Conservation (phyloP, 2,888 invertebrate genomes). For the Blomia tropicalis region DNA sequence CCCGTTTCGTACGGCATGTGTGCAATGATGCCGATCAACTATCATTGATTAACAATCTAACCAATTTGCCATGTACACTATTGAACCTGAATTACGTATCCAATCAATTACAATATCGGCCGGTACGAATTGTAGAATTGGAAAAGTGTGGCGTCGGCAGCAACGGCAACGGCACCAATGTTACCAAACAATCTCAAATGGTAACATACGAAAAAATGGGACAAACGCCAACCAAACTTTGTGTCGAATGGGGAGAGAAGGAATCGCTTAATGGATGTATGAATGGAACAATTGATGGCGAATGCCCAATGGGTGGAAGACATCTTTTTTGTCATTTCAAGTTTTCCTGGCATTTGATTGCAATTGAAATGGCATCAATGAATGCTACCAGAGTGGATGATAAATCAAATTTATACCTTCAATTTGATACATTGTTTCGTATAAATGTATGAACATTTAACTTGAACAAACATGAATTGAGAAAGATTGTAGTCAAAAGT, state of each 20-base stretch:
- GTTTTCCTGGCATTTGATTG: conserved; percentile 1
- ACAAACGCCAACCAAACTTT: not conserved
- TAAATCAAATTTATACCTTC: not conserved
- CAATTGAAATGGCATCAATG: not conserved
- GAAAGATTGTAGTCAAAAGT: too few species aligned
- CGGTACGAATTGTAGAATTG: not conserved
- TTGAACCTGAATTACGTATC: not conserved
- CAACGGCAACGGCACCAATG: not conserved
- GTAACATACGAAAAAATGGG: not conserved
- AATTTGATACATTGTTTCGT: not conserved
- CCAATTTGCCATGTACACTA: not conserved
- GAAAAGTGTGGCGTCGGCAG: not conserved
- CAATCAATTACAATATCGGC: not conserved
- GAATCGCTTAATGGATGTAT: conserved; percentile 3
- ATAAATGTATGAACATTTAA: too few species aligned
- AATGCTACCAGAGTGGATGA: too few species aligned
- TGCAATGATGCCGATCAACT: not conserved
- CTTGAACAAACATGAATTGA: too few species aligned
- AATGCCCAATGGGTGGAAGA: not conserved
- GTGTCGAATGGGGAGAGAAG: not conserved
- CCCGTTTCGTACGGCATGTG: not conserved
- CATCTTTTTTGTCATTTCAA: not conserved
- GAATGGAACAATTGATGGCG: not conserved
- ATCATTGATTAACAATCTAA: not conserved
- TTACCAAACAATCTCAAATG: not conserved